Evolutionary conservation across 2,888 invertebrate species (phyloP).

Genomic region (Azorinus chamasolen): DNA sequence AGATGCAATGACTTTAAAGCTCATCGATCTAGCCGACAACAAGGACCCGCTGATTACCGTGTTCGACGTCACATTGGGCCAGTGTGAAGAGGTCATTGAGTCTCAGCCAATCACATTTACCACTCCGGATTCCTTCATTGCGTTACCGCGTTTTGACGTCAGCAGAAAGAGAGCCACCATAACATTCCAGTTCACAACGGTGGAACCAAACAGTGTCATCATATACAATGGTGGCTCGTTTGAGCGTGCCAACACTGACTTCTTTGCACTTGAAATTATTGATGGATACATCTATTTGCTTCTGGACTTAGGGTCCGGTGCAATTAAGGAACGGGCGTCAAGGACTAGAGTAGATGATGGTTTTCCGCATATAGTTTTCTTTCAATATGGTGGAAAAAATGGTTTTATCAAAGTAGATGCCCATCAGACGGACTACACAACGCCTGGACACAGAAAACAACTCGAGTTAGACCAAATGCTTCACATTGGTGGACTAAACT

Average conservation of each 20-base stretch:
- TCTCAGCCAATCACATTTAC: conserved; percentile 96
- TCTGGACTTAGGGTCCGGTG: conserved; percentile 96
- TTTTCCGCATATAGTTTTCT: conserved; percentile 95
- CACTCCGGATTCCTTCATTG: conserved; percentile 91
- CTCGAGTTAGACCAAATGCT: conserved; percentile 96
- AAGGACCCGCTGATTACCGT: conserved; percentile 94
- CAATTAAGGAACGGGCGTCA: conserved; percentile 91
- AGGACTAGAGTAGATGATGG: conserved; percentile 93
- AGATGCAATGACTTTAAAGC: conserved; percentile 94
- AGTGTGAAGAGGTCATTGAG: conserved; percentile 82
- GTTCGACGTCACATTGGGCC: conserved; percentile 90
- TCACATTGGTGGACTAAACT: conserved; percentile 93
- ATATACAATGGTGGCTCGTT: conserved; percentile 93
- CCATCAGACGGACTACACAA: conserved; percentile 87
- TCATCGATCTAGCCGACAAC: conserved; percentile 94
- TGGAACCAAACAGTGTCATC: conserved; percentile 97
- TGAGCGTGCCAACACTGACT: conserved; percentile 88
- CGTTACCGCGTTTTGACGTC: conserved; percentile 94
- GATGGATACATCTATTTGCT: conserved; percentile 97
- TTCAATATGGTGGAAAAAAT: conserved; percentile 92
- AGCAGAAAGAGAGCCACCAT: conserved; percentile 95
- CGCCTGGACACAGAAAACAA: conserved; percentile 93
- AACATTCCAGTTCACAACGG: conserved; percentile 97
- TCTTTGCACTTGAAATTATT: conserved; percentile 97
- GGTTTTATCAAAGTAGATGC: conserved; percentile 95